Evolutionary conservation across 2,888 invertebrate species (phyloP).

Genomic region (Smittia sp.): DNA sequence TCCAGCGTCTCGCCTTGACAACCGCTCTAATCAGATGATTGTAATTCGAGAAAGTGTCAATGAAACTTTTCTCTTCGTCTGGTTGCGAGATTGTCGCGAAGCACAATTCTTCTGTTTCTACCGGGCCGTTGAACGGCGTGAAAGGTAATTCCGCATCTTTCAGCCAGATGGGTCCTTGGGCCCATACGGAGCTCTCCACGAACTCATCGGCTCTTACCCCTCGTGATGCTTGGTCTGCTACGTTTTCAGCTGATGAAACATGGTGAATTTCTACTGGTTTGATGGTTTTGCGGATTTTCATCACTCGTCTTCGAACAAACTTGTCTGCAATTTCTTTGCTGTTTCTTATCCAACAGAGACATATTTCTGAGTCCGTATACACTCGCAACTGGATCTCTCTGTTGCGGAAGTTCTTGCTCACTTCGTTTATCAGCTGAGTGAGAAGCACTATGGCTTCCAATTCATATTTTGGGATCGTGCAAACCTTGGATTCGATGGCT

Average conservation of each 20-base stretch:
- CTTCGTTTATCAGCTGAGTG: background rate
- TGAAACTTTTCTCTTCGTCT: background rate
- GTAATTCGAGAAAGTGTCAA: background rate
- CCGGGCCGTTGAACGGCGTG: background rate
- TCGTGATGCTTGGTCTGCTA: background rate
- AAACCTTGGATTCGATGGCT: background rate
- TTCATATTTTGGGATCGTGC: background rate
- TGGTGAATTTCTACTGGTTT: background rate
- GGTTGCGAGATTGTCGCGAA: background rate
- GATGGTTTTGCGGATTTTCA: background rate
- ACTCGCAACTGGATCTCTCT: background rate
- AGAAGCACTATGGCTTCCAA: background rate
- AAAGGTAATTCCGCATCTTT: background rate
- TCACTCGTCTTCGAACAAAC: background rate
- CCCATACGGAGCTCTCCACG: background rate
- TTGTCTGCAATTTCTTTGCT: background rate
- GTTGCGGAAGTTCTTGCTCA: background rate
- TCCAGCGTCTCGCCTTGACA: background rate
- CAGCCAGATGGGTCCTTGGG: background rate
- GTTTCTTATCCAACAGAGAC: background rate
- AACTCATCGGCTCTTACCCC: background rate
- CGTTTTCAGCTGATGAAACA: background rate
- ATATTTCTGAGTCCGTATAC: background rate
- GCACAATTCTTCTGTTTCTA: background rate
- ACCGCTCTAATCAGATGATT: background rate